A percentile compares a stretch with the other conserved stretches of the same genome.
Conservation (phyloP, 2,888 invertebrate species). For the Bellardia pandia region DNA sequence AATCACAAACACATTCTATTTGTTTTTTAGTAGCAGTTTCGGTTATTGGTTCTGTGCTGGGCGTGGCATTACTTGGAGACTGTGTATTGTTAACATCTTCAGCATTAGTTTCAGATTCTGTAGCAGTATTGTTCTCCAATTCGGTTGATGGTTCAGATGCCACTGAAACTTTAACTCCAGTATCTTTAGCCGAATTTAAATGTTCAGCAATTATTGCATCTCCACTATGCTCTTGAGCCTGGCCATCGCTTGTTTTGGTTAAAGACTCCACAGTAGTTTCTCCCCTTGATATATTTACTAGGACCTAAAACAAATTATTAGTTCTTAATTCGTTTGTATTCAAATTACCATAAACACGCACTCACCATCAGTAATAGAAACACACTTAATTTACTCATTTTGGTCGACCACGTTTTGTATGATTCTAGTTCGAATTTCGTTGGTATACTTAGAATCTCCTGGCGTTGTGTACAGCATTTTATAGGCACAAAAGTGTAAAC, state of each 20-base stretch:
- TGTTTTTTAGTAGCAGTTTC: background rate
- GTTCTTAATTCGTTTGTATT: background rate
- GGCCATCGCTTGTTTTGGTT: background rate
- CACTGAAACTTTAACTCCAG: background rate
- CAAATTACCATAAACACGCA: background rate
- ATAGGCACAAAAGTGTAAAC: slow-evolving; percentile 53
- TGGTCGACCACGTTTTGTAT: slow-evolving; percentile 35
- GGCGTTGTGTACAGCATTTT: slow-evolving; percentile 28
- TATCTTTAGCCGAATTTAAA: background rate
- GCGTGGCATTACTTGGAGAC: background rate
- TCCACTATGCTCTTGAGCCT: background rate
- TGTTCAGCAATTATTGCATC: slow-evolving; percentile 6
- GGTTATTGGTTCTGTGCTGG: background rate
- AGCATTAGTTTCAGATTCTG: background rate
- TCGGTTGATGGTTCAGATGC: background rate
- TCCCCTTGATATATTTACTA: slow-evolving; percentile 23
- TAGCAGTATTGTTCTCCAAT: background rate
- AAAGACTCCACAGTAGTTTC: background rate
- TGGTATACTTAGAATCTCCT: slow-evolving; percentile 35
- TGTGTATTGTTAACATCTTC: background rate
- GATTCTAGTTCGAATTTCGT: slow-evolving; percentile 43
- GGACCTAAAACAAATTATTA: slow-evolving; percentile 34
- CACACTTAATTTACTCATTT: slow-evolving; percentile 16
- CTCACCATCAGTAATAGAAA: slow-evolving; percentile 61
- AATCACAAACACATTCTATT: slow-evolving; percentile 59